phyloP scores from a whole-genome alignment of 2,113 vertebrate species.

The Gulo gulo region DNA sequence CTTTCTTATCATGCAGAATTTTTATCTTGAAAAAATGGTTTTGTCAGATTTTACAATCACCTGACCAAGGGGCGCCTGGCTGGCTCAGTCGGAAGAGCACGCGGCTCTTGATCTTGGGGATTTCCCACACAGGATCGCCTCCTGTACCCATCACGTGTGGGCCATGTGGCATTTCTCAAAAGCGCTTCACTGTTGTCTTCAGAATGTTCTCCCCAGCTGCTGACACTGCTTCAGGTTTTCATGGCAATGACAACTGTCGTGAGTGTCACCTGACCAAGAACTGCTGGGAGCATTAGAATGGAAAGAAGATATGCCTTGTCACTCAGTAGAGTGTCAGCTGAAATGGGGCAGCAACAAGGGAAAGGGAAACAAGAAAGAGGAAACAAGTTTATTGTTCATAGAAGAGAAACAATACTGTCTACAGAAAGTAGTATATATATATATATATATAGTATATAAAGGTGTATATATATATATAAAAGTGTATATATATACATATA shows the following conservation, averaged over 20 bases:
- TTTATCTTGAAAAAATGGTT: background rate
- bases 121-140: background rate
- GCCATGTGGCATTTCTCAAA: background rate
- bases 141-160: too few relatives aligned
- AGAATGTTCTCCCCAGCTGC: background rate
- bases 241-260: background rate
- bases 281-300: background rate
- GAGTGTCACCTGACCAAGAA: background rate
- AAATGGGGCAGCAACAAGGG: background rate
- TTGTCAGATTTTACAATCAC: background rate
- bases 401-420: background rate
- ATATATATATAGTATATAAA: too few relatives aligned
- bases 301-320: accelerated
- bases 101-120: background rate
- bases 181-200: background rate
- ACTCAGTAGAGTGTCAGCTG: background rate
- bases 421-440: too few relatives aligned
- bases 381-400: background rate
- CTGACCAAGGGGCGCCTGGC: background rate
- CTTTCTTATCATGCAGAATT: background rate
- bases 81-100: background rate
- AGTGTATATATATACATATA: too few relatives aligned
- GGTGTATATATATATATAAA: too few relatives aligned
- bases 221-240: too few relatives aligned
- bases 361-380: background rate